A percentile compares a stretch with the other conserved stretches of the same genome.
phyloP scores from a whole-genome alignment of 2,113 vertebrate genomes.

The Aegotheles bennettii region DNA sequence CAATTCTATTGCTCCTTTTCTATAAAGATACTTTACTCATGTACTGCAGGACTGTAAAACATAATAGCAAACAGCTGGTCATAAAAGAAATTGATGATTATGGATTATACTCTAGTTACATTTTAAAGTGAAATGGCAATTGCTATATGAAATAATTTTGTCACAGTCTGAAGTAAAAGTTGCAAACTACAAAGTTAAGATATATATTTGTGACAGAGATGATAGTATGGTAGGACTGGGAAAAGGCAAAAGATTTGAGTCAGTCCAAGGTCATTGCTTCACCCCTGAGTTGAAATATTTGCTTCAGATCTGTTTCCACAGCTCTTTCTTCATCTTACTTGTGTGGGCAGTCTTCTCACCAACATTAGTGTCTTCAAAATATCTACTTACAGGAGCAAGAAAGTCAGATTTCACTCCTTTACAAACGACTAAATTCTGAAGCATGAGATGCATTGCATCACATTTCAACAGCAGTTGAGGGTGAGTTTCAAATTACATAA shows the following conservation, averaged over 20 bases:
- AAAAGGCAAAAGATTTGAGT: background rate
- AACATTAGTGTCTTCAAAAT: background rate
- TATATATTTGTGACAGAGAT: background rate
- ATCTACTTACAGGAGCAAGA: background rate
- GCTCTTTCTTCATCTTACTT: background rate
- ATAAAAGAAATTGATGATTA: slow-evolving; percentile 41
- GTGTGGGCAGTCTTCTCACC: background rate
- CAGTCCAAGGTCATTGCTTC: background rate
- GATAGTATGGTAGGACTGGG: background rate
- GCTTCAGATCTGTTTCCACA: background rate
- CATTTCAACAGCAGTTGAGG: background rate
- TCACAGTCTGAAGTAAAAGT: background rate
- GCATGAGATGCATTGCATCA: background rate
- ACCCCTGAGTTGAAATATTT: background rate
- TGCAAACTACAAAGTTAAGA: background rate
- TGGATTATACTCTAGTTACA: slow-evolving; percentile 11
- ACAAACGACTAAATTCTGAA: background rate
- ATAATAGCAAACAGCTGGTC: background rate
- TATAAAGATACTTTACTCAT: background rate
- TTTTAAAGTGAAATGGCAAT: background rate
- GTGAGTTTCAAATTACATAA: background rate
- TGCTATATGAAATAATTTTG: background rate
- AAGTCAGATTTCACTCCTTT: background rate
- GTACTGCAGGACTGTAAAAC: background rate
- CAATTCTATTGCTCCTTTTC: background rate